Conservation (phyloP, 2,888 invertebrate genomes). For the Limenitis camilla region DNA sequence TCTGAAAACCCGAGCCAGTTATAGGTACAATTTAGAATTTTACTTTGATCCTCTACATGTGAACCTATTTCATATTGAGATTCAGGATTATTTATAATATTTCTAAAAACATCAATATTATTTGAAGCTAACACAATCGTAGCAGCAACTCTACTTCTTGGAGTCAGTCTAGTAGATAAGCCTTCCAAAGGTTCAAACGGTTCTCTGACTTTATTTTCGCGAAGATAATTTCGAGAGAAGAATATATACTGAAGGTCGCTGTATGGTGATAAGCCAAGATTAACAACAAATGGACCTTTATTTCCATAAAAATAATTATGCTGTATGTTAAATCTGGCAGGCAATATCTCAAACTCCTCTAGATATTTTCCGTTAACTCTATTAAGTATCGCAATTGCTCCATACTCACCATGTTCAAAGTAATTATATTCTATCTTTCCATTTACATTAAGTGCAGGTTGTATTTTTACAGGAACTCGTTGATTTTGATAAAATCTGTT, state of each 20-base stretch:
- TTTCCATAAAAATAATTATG: conserved; percentile 94
- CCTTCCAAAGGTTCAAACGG: conserved; percentile 83
- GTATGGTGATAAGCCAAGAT: conserved; percentile 90
- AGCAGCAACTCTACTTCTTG: conserved; percentile 94
- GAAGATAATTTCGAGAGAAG: conserved; percentile 91
- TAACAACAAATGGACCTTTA: conserved; percentile 89
- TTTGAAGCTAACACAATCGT: conserved; percentile 93
- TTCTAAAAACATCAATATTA: conserved; percentile 91
- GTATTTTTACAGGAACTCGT: conserved; percentile 83
- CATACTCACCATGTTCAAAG: conserved; percentile 87
- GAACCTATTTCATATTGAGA: conserved; percentile 96
- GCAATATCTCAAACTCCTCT: conserved; percentile 86
- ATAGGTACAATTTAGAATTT: conserved; percentile 92
- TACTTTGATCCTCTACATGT: conserved; percentile 94
- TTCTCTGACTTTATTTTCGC: conserved; percentile 89
- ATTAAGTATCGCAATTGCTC: conserved; percentile 90
- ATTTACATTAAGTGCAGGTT: conserved; percentile 86
- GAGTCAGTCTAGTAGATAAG: conserved; percentile 82
- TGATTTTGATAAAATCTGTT: conserved; percentile 86
- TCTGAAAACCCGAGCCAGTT: conserved; percentile 92
- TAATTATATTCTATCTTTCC: conserved; percentile 91
- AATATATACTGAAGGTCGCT: conserved; percentile 85
- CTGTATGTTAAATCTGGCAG: conserved; percentile 81
- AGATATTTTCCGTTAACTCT: conserved; percentile 75
- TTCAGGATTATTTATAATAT: conserved; percentile 92